Conservation (phyloP, 2,888 invertebrate species). For the Protodeltote pygarga region DNA sequence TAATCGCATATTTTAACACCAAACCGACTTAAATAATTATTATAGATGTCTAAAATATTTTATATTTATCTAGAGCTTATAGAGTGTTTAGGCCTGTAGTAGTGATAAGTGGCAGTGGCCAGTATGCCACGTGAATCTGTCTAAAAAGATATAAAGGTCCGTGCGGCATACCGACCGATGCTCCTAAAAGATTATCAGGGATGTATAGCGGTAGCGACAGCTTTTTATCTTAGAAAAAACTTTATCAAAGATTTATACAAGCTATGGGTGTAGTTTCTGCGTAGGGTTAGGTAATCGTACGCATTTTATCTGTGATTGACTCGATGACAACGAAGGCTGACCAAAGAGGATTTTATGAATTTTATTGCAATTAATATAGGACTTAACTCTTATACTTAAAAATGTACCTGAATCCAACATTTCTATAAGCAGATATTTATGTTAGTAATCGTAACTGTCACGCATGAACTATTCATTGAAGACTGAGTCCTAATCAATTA, state of each 20-base stretch:
- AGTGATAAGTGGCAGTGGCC: constrained; percentile 50
- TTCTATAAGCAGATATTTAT: constrained; percentile 10
- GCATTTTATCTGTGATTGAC: constrained; percentile 47
- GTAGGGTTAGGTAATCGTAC: constrained; percentile 61
- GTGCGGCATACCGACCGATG: constrained; percentile 50
- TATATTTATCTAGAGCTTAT: constrained; percentile 86
- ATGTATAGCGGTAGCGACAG: constrained; percentile 74
- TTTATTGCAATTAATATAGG: constrained; percentile 25
- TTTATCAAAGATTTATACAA: constrained; percentile 79
- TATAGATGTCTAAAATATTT: constrained; percentile 79
- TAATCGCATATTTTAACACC: constrained; percentile 77
- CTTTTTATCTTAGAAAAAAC: constrained; percentile 73
- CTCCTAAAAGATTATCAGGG: constrained; percentile 73
- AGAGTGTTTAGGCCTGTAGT: constrained; percentile 80
- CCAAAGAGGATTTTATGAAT: constrained; percentile 38
- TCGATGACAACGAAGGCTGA: constrained; percentile 50
- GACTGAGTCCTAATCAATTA: neutral
- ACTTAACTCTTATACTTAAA: constrained; percentile 12
- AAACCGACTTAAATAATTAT: constrained; percentile 69
- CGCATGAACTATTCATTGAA: constrained; percentile 2
- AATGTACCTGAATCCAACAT: constrained; percentile 39
- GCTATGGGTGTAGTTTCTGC: constrained; percentile 74
- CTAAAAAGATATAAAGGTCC: neutral
- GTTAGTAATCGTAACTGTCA: constrained; percentile 1
- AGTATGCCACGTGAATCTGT: constrained; percentile 24